Evolutionary conservation across 2,797 vertebrate genomes (phyloP).

Genomic region (Champsocephalus esox): DNA sequence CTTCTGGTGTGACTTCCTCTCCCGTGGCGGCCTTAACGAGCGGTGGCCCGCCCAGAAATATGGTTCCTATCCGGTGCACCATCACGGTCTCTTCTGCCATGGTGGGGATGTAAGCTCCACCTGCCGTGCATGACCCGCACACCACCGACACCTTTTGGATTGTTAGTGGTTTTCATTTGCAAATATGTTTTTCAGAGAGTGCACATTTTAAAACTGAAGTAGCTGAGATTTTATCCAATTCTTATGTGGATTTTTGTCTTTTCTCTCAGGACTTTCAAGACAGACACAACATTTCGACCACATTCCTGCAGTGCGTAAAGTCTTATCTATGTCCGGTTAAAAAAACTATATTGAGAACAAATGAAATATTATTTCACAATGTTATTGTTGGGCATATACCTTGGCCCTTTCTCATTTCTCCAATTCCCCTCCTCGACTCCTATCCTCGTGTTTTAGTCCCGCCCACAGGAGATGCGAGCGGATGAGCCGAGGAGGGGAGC

Average conservation of each 20-base stretch:
- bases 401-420: too few species aligned
- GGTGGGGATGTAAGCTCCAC: slow-evolving; percentile 89
- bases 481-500: too few species aligned
- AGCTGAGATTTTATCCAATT: background rate
- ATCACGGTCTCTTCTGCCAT: slow-evolving; percentile 90
- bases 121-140: slow-evolving; percentile 91
- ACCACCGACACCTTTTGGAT: slow-evolving; percentile 88
- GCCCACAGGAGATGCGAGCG: too few species aligned
- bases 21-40: slow-evolving; percentile 94
- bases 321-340: too few species aligned
- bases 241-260: background rate
- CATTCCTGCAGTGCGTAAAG: too few species aligned
- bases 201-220: background rate
- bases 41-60: slow-evolving; percentile 90
- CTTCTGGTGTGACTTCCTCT: slow-evolving; percentile 88
- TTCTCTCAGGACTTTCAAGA: background rate
- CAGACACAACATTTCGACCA: background rate
- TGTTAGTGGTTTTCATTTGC: background rate
- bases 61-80: slow-evolving; percentile 86
- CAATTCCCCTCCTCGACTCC: too few species aligned
- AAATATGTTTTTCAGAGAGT: background rate
- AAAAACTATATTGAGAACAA: background rate
- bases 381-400: too few species aligned
- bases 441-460: too few species aligned
- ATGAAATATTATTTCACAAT: background rate